Evolutionary conservation across 2,888 invertebrate species (phyloP), one percentile per base, ranked within the genome.

Genomic region (Caenorhabditis japonica): DNA sequence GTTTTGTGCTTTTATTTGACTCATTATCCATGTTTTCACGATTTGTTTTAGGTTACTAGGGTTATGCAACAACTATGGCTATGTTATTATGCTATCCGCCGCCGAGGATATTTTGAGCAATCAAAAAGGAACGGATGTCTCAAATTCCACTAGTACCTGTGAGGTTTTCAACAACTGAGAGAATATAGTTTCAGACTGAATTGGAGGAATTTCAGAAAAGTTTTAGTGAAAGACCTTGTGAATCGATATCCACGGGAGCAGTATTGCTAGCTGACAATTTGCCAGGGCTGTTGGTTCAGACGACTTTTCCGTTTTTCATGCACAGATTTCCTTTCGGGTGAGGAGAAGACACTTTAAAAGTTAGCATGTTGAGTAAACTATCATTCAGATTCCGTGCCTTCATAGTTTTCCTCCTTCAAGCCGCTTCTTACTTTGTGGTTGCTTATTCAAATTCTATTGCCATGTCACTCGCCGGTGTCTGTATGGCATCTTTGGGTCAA

Each of bases 11-110:
- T 19, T 23, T 27, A 34, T 19, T 3, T 3, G 5, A 25, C 4
- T 5, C 0, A 7, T 1, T 21, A 27, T n/a, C 25, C n/a, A 47
- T n/a, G 33, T 1, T 15, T n/a, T 8, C 13, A n/a, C 10, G 7
- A 21, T 8, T 27, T 43, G 21, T 69, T 66, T 46, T 61, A 89
- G 93, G 93, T 89, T 94, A 1, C 89, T 94, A 43, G 94, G 94
- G 2, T 89, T 94, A n/a, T 92, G 92, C 87, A 94, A 94, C 88
- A 94, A 94, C 89, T 94, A 92, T 88, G 93, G 93, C 60, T 94
- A 93, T 88, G 93, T 94, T 36, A 92, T 94, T 34, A 94, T 94
- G 93, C 89, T 94, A 58, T 92, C 92, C 86, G 93, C 93, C 4
- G 94, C 94, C 0, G 92, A 92, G 87, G 93, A 94, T 87, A 93